Evolutionary conservation across 2,888 invertebrate species (phyloP).

Genomic region (Panzeria rudis): DNA sequence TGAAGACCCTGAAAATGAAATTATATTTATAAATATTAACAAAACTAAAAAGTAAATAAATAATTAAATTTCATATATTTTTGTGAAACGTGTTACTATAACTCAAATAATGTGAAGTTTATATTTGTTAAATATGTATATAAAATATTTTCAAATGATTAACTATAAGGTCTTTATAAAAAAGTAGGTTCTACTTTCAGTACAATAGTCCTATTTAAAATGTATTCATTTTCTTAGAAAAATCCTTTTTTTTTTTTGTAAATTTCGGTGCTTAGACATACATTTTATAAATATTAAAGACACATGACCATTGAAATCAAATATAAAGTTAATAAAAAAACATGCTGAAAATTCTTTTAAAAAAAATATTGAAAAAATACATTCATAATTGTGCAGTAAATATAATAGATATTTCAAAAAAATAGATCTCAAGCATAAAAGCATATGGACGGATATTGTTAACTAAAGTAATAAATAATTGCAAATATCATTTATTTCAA

Average conservation of each 20-base stretch:
- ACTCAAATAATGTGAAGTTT: constrained; percentile 18
- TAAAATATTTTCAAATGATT: not conserved
- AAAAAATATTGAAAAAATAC: not conserved
- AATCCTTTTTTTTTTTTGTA: too few relatives aligned
- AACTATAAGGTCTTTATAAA: not conserved
- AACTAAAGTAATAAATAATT: not conserved
- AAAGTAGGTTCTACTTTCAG: not conserved
- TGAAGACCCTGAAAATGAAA: too few relatives aligned
- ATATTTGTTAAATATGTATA: not conserved
- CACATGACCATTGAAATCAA: not conserved
- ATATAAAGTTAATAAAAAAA: not conserved
- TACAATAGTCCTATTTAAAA: not conserved
- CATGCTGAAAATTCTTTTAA: not conserved
- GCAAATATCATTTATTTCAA: not conserved
- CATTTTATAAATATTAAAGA: not conserved
- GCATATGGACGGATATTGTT: constrained; percentile 20
- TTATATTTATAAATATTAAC: constrained; percentile 5
- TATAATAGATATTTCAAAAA: not conserved
- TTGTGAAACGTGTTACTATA: constrained; percentile 19
- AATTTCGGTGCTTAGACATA: constrained; percentile 16
- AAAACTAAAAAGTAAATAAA: not conserved
- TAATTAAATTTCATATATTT: not conserved
- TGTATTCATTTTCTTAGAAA: not conserved
- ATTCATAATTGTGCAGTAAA: constrained; percentile 8
- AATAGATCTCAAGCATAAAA: constrained; percentile 40